Percentiles rank a stretch among this genome's conserved stretches.
Evolutionary conservation across 2,888 invertebrate species (phyloP).

Genomic region (Eupsilia transversa): DNA sequence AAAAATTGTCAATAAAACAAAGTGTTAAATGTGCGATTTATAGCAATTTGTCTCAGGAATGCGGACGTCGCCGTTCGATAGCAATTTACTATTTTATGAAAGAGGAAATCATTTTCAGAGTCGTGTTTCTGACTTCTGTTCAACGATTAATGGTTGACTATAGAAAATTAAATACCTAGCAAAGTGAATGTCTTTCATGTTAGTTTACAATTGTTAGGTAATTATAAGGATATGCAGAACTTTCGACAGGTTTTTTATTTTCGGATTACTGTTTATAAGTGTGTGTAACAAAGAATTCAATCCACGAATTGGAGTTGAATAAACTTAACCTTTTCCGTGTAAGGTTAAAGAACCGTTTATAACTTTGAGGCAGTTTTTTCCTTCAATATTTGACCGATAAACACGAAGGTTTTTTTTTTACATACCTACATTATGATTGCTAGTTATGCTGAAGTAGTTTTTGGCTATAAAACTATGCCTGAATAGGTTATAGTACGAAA

Average conservation of each 20-base stretch:
- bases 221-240: background rate
- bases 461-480: background rate
- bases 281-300: background rate
- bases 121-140: slow-evolving; percentile 6
- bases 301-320: slow-evolving; percentile 30
- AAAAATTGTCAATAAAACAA: slow-evolving; percentile 26
- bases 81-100: slow-evolving; percentile 47
- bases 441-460: background rate
- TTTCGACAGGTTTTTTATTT: background rate
- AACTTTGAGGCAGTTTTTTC: background rate
- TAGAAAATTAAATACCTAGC: slow-evolving; percentile 7
- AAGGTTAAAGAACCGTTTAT: slow-evolving; percentile 23
- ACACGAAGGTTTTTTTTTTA: slow-evolving; percentile 27
- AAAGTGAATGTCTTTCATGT: background rate
- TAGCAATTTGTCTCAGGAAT: slow-evolving; percentile 23
- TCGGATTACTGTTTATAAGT: background rate
- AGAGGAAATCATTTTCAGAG: slow-evolving; percentile 43
- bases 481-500: slow-evolving; percentile 27
- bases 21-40: slow-evolving; percentile 19
- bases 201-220: background rate
- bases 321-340: slow-evolving; percentile 45
- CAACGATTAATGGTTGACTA: background rate
- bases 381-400: slow-evolving; percentile 26
- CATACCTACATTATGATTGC: background rate
- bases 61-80: slow-evolving; percentile 37